A percentile compares a stretch with the other conserved stretches of the same genome.
These are phyloP conservation scores for Hymenochirus boettgeri DNA, from an alignment of 2,113 vertebrate species.

Conservation along the genomic window DNA sequence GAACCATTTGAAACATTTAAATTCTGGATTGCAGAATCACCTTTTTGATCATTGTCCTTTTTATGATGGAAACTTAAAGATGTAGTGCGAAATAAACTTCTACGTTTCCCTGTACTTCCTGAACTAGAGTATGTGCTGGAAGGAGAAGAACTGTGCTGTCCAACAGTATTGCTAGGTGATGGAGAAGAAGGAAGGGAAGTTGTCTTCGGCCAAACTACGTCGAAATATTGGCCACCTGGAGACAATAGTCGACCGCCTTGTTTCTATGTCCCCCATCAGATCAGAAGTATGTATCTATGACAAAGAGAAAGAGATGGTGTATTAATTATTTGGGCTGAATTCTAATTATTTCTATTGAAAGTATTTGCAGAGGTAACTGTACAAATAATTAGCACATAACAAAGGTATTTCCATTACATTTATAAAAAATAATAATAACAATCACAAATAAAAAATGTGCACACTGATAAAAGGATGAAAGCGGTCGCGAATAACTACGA, in stretches of 20 bases:
- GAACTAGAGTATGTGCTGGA: constrained; percentile 97
- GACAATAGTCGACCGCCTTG: constrained; percentile 85
- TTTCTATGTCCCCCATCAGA: constrained; percentile 89
- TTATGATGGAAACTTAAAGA: constrained; percentile 86
- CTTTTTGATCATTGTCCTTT: constrained; percentile 68
- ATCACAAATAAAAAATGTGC: too few relatives aligned
- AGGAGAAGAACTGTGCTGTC: constrained; percentile 87
- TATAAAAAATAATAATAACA: too few relatives aligned
- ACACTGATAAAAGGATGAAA: too few relatives aligned
- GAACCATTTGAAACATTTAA: constrained; percentile 72
- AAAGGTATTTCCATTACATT: too few relatives aligned
- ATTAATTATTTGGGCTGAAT: too few relatives aligned
- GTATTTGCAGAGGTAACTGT: too few relatives aligned
- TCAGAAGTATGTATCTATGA: constrained; percentile 40
- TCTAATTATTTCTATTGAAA: too few relatives aligned
- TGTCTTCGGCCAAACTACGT: constrained; percentile 80
- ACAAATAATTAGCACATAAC: too few relatives aligned
- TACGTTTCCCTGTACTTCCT: constrained; percentile 88
- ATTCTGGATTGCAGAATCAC: constrained; percentile 60
- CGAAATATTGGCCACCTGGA: constrained; percentile 96
- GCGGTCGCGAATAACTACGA: too few relatives aligned
- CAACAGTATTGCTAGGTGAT: constrained; percentile 77
- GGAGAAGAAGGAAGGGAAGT: constrained; percentile 91
- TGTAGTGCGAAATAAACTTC: constrained; percentile 88
- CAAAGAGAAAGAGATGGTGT: background rate